Evolutionary conservation across 64 coral and sea anemone species (phyloP).

Genomic region (Catalaphyllia jardinei): DNA sequence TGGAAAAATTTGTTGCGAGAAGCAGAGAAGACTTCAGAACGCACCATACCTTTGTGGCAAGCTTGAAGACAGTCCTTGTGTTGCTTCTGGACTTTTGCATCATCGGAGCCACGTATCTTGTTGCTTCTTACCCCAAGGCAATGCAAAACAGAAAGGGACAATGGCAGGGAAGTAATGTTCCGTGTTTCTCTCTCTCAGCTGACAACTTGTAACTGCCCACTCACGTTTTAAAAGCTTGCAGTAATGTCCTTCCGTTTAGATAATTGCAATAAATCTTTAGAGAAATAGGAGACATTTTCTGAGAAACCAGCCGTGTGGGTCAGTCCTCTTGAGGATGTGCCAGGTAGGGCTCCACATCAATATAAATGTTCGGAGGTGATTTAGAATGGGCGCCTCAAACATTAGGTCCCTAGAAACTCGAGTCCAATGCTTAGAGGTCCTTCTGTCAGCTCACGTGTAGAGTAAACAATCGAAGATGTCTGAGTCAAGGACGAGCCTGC

Average conservation of each 20-base stretch:
- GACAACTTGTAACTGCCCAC: slow-evolving; percentile 6
- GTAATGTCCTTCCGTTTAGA: neutral
- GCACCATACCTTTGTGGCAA: neutral
- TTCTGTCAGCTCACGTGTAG: too few relatives aligned
- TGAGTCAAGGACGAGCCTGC: too few relatives aligned
- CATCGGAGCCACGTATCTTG: neutral
- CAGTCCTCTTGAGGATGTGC: neutral
- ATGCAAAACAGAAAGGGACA: neutral
- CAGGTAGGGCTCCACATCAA: neutral
- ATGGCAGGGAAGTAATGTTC: neutral
- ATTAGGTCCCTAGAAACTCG: too few relatives aligned
- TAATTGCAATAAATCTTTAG: neutral
- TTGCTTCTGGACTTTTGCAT: too few relatives aligned
- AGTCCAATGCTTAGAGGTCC: too few relatives aligned
- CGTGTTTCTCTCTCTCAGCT: neutral
- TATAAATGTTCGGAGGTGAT: too few relatives aligned
- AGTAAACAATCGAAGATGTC: too few relatives aligned
- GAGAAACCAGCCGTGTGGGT: neutral
- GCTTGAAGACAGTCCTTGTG: too few relatives aligned
- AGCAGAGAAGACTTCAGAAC: neutral
- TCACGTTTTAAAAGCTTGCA: neutral
- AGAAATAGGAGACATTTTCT: slow-evolving; percentile 3
- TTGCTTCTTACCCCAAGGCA: neutral
- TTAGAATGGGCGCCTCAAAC: too few relatives aligned
- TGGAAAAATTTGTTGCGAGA: neutral